Conservation (phyloP, 35 echinoderm and acorn worm species). For the Patiria miniata region DNA sequence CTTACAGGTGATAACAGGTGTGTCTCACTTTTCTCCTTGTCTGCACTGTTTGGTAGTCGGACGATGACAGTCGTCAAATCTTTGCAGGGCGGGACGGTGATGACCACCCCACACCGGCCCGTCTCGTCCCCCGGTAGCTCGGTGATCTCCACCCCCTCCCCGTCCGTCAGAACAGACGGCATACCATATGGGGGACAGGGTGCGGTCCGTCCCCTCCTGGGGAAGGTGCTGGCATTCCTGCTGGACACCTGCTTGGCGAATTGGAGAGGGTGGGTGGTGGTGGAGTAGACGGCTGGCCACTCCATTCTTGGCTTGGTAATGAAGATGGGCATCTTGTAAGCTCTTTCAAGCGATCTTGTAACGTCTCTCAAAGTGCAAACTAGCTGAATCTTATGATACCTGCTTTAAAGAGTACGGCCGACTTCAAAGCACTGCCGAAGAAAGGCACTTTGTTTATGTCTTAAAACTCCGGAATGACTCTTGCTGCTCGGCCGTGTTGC, state of each 20-base stretch:
- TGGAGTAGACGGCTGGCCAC: neutral
- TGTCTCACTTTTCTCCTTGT: neutral
- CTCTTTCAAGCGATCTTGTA: too few species aligned
- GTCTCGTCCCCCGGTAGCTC: constrained; percentile 6
- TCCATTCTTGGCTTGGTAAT: neutral
- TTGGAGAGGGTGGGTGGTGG: neutral
- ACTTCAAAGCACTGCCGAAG: too few species aligned
- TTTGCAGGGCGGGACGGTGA: neutral
- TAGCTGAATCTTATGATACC: too few species aligned
- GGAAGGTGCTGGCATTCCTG: neutral
- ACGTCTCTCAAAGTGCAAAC: too few species aligned
- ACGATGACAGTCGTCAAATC: neutral
- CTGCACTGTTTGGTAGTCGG: neutral
- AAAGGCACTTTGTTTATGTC: too few species aligned
- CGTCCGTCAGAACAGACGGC: neutral
- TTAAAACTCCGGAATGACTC: too few species aligned
- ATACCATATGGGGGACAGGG: neutral
- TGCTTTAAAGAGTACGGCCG: too few species aligned
- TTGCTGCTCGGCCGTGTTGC: too few species aligned
- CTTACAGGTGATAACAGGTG: neutral
- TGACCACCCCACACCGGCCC: neutral
- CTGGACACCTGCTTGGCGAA: neutral
- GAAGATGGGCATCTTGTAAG: neutral
- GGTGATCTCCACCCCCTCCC: neutral
- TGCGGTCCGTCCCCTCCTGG: neutral